Percentiles rank a stretch among this genome's conserved stretches.
These are phyloP conservation scores for Labroides dimidiatus DNA, from an alignment of 2,797 vertebrate genomes.

Conservation along the genomic window DNA sequence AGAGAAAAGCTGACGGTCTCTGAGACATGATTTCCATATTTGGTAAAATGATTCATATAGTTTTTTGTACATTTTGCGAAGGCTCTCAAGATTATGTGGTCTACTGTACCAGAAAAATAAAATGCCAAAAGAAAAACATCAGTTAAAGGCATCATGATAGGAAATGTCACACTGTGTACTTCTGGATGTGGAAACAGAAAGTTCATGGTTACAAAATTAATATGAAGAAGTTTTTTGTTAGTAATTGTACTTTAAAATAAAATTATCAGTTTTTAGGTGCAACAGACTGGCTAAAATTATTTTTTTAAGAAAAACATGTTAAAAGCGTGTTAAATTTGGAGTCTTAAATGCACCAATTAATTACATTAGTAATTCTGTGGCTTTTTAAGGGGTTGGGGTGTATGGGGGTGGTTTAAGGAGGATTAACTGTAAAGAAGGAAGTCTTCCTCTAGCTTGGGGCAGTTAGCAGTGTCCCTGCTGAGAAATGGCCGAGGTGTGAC, in stretches of 20 bases:
- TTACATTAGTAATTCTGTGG: constrained; percentile 32
- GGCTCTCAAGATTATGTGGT: too few species aligned
- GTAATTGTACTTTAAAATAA: constrained; percentile 1
- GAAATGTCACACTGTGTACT: too few species aligned
- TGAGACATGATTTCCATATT: constrained; percentile 2
- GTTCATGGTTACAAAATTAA: constrained; percentile 5
- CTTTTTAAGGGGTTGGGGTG: not conserved
- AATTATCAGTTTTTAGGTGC: not conserved
- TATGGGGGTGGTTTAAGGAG: constrained; percentile 34
- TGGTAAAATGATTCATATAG: not conserved
- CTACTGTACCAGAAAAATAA: too few species aligned
- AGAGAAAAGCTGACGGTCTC: constrained; percentile 9
- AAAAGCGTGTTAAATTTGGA: constrained; percentile 18
- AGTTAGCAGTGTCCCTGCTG: constrained; percentile 56
- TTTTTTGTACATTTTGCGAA: not conserved
- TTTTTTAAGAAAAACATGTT: constrained; percentile 6
- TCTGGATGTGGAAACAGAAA: too few species aligned
- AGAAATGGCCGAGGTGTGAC: constrained; percentile 76
- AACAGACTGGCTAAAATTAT: not conserved
- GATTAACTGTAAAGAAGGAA: constrained; percentile 70
- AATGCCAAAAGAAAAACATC: not conserved
- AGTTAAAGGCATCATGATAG: not conserved
- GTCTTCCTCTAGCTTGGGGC: constrained; percentile 62
- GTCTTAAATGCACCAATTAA: constrained; percentile 23
- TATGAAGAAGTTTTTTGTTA: not conserved